Evolutionary conservation across 1,140 invertebrate genomes (phyloP).

Genomic region (Drosophila nikananu): DNA sequence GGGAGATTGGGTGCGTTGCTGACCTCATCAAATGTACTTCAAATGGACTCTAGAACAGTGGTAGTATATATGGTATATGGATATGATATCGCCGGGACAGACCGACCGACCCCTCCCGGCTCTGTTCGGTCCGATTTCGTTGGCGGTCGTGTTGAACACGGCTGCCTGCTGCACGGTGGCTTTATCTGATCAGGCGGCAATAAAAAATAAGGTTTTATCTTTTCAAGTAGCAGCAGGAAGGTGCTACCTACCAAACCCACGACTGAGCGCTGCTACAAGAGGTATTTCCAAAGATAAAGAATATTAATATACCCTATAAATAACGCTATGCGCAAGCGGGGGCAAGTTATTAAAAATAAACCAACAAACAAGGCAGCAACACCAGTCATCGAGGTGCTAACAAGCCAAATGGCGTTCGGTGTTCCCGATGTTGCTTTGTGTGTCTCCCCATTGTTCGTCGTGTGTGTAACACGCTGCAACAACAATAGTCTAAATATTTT

Average conservation of each 20-base stretch:
- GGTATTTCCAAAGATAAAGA: conserved; percentile 83
- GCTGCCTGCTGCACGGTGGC: conserved; percentile 76
- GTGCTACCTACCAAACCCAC: conserved; percentile 73
- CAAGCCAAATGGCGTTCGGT: conserved; percentile 65
- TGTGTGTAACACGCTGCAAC: conserved; percentile 72
- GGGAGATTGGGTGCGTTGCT: conserved; percentile 66
- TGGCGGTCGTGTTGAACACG: conserved; percentile 66
- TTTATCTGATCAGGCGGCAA: conserved; percentile 85
- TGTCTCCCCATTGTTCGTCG: conserved; percentile 38
- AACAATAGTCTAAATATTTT: conserved; percentile 77
- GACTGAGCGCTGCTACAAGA: conserved; percentile 51
- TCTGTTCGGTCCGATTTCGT: conserved; percentile 19
- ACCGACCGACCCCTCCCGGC: conserved; percentile 9
- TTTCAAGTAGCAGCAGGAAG: conserved; percentile 85
- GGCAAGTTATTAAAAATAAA: conserved; percentile 80
- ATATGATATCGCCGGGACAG: conserved; percentile 71
- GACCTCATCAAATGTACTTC: conserved; percentile 81
- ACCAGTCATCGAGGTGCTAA: conserved; percentile 66
- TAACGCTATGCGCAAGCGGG: conserved; percentile 57
- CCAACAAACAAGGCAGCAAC: conserved; percentile 47
- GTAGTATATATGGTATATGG: conserved; percentile 60
- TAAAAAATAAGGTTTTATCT: conserved; percentile 85
- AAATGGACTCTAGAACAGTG: conserved; percentile 64
- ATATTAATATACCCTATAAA: conserved; percentile 85
- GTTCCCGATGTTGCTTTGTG: conserved; percentile 37